phyloP scores from a whole-genome alignment of 2,113 vertebrate genomes.

The Stomatorhinus ivindoensis region DNA sequence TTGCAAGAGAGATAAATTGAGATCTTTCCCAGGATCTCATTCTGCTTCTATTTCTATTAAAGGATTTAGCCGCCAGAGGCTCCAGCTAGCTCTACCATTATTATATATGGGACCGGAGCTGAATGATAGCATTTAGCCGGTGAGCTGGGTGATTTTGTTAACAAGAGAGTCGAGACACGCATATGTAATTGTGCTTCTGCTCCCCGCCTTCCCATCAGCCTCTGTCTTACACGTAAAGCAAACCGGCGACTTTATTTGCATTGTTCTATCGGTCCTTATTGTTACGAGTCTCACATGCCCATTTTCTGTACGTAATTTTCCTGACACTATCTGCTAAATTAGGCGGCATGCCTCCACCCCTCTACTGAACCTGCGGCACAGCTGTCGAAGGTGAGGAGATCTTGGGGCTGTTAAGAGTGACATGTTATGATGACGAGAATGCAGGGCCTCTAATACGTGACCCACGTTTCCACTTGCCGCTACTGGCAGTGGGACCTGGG shows the following conservation, averaged over 20 bases:
- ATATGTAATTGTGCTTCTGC: not conserved
- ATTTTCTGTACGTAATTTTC: not conserved
- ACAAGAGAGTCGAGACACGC: constrained; percentile 10
- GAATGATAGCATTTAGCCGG: constrained; percentile 46
- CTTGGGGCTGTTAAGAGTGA: not conserved
- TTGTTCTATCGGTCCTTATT: not conserved
- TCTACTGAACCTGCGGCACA: not conserved
- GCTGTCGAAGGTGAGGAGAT: not conserved
- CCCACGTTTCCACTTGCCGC: not conserved
- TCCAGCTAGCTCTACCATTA: constrained; percentile 47
- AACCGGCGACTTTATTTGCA: not conserved
- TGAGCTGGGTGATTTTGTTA: constrained; percentile 41
- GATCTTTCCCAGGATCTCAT: constrained; percentile 58
- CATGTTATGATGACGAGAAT: not conserved
- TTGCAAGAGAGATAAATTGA: constrained; percentile 64
- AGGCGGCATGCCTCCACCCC: not conserved
- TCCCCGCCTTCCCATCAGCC: not conserved
- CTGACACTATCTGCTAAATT: not conserved
- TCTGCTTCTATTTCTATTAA: constrained; percentile 55
- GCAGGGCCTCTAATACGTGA: not conserved
- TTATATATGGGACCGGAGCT: constrained; percentile 47
- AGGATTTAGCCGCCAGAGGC: constrained; percentile 59
- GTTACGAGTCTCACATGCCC: not conserved
- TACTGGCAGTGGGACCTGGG: not conserved
- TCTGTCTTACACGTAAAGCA: not conserved